Base-by-base conservation (phyloP, 92 coral and sea anemone species). In the Palythoa caribaeorum region DNA sequence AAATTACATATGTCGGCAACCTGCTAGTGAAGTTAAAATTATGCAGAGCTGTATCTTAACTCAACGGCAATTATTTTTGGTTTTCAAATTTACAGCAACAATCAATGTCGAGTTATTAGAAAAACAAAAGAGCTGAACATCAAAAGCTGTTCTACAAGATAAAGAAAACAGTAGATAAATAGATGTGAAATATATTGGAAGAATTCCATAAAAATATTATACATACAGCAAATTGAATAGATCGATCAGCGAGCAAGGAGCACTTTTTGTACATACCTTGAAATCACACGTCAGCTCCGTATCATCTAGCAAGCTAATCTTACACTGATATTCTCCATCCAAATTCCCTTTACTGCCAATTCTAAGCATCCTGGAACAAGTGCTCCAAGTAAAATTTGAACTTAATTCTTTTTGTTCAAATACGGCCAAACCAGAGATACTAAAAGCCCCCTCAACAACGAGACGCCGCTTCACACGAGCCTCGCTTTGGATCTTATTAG, bases 241-340 rank as follows among this genome's bases (percentile, higher is more conserved):
- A 63, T 63, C 4, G 87, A 69, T 72, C 87, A 48, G 78, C 78
- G 72, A 83, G 78, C 79, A 84, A 59, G 72, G 80, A 81, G 76
- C 83, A 52, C 52, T 47, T 51, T 68, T 51, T 68, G 79, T 40
- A 77, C 94, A 83, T 89, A 97, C 99, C 98, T 95, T 94, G 94
- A 97, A 97, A 91, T 97, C 99, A 77, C 97, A 97, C 83, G 99
- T 89, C 93, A 97, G 84, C 90, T 97, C 99, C 10, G 98, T 94
- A 90, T 97, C 99, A 88, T 97, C 99, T 9, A 97, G 91, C 74
- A 97, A 88, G 74, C 99, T 93, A 77, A 97, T 94, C 94, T 95
- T 97, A 83, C 96, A 94, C 71, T 92, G 95, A 87, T 93, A 97
- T 78, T 97, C 99, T n/a, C 94, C 93, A 50, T 97, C 99, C 57